These are phyloP conservation scores for Proterorhinus semilunaris DNA, from an alignment of 2,113 vertebrate genomes.

Conservation along the genomic window DNA sequence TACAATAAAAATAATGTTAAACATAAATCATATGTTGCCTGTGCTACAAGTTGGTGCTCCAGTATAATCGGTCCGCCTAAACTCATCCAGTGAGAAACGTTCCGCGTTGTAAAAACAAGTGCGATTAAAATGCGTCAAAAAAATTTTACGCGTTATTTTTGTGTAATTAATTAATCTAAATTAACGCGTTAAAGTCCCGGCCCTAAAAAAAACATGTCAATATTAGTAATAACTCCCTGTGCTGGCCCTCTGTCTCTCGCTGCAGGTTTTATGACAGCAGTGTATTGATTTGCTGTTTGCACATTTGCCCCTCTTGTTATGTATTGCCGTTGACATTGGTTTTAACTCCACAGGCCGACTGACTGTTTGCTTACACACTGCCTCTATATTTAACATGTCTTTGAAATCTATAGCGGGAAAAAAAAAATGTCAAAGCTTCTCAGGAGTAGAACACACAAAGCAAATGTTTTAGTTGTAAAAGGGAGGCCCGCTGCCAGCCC, in stretches of 20 bases:
- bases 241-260: slow-evolving; percentile 8
- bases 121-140: too few relatives aligned
- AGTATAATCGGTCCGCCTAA: too few relatives aligned
- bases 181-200: too few relatives aligned
- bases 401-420: slow-evolving; percentile 12
- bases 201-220: not conserved
- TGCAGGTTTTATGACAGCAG: slow-evolving; percentile 9
- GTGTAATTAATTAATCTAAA: too few relatives aligned
- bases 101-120: too few relatives aligned
- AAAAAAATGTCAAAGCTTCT: slow-evolving; percentile 23
- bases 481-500: slow-evolving; percentile 19
- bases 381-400: not conserved
- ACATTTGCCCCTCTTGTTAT: slow-evolving; percentile 29
- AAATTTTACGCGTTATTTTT: too few relatives aligned
- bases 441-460: slow-evolving; percentile 21
- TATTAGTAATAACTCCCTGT: not conserved
- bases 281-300: slow-evolving; percentile 24
- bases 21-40: too few relatives aligned
- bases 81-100: too few relatives aligned
- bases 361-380: slow-evolving; percentile 10
- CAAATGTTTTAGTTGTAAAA: slow-evolving; percentile 28
- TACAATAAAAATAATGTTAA: too few relatives aligned
- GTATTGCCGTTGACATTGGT: not conserved
- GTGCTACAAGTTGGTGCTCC: too few relatives aligned
- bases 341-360: slow-evolving; percentile 14